Conservation (phyloP, 2,888 invertebrate species). For the Tanypteryx hageni region DNA sequence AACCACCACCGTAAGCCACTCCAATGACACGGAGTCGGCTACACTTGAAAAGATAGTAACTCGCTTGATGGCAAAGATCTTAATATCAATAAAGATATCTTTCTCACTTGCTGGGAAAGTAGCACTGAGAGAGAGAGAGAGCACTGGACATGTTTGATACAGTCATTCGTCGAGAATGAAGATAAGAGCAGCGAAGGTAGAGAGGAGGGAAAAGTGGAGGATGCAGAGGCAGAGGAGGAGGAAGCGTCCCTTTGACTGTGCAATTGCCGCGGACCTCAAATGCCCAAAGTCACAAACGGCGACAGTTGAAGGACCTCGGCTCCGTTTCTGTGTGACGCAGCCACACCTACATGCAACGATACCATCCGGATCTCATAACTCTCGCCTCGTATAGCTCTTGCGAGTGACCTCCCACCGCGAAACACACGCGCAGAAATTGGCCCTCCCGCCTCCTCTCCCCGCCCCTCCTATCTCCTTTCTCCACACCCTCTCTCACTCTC, state of each 20-base stretch:
- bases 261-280: background rate
- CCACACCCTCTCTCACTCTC: background rate
- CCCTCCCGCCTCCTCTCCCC: background rate
- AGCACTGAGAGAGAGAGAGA: background rate
- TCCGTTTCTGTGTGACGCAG: background rate
- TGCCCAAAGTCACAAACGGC: background rate
- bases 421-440: background rate
- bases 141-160: background rate
- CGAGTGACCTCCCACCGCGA: slow-evolving; percentile 14
- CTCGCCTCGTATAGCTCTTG: background rate
- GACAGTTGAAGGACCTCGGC: background rate
- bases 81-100: too few relatives aligned
- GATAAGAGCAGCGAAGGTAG: background rate
- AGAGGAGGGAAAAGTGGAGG: background rate
- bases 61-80: too few relatives aligned
- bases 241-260: background rate
- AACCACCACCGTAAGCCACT: too few relatives aligned
- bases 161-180: background rate
- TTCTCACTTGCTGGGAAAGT: too few relatives aligned
- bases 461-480: background rate
- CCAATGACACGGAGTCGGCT: too few relatives aligned
- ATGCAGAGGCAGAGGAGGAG: background rate
- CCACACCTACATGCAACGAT: slow-evolving; percentile 51
- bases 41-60: too few relatives aligned
- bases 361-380: slow-evolving; percentile 15